Evolutionary conservation across 2,888 invertebrate species (phyloP).

Genomic region (Drosophila sordidula): DNA sequence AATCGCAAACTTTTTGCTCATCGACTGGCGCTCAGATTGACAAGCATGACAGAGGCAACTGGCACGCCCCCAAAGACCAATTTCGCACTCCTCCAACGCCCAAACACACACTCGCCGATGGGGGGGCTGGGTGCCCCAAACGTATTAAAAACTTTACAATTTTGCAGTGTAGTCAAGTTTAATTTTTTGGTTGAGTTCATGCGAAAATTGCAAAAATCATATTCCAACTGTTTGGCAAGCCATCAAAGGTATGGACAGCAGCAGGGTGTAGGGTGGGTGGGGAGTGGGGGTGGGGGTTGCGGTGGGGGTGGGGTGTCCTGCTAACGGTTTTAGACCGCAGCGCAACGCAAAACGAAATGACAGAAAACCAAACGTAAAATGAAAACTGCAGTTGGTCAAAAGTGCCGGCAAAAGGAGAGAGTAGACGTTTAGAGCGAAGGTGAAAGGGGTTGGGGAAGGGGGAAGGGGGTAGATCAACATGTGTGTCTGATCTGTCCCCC

Average conservation of each 20-base stretch:
- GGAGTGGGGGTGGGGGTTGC: not conserved
- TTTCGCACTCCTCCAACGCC: slow-evolving; percentile 22
- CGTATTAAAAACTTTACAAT: slow-evolving; percentile 80
- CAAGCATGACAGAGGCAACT: slow-evolving; percentile 64
- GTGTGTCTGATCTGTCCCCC: slow-evolving; percentile 28
- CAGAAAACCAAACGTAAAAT: slow-evolving; percentile 47
- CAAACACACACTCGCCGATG: slow-evolving; percentile 7
- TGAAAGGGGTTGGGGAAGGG: not conserved
- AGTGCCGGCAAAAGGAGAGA: slow-evolving; percentile 1
- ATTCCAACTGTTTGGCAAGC: slow-evolving; percentile 80
- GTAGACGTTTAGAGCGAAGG: not conserved
- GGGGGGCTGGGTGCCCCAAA: slow-evolving; percentile 44
- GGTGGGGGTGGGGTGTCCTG: not conserved
- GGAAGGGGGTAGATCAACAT: slow-evolving; percentile 42
- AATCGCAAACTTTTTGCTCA: slow-evolving; percentile 37
- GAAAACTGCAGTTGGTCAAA: slow-evolving; percentile 51
- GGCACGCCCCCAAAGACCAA: slow-evolving; percentile 36
- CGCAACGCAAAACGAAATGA: slow-evolving; percentile 52
- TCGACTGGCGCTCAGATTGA: slow-evolving; percentile 71
- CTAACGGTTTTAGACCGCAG: slow-evolving; percentile 53
- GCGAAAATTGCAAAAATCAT: slow-evolving; percentile 81
- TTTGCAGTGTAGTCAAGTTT: slow-evolving; percentile 78
- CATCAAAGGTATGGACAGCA: slow-evolving; percentile 70
- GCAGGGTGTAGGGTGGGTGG: slow-evolving; percentile 20
- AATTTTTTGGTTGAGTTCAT: slow-evolving; percentile 81